Percentiles rank a stretch among this genome's conserved stretches.
Evolutionary conservation across 2,888 invertebrate genomes (phyloP).

Genomic region (Amphipoea lucens): DNA sequence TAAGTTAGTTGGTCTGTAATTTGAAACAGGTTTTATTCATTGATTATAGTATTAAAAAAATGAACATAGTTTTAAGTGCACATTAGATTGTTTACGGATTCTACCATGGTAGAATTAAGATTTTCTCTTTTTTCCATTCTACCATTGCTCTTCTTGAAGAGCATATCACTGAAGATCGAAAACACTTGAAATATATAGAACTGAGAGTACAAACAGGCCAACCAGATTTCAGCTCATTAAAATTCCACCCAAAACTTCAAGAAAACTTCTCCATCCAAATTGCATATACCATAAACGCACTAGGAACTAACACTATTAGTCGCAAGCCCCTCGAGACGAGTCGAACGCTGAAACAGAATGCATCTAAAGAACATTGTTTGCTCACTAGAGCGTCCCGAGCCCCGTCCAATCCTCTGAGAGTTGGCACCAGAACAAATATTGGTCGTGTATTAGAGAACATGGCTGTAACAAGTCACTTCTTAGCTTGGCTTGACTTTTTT

Average conservation of each 20-base stretch:
- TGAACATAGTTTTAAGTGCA: background rate
- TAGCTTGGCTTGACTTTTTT: slow-evolving; percentile 67
- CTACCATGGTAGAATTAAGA: no score
- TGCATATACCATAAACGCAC: slow-evolving; percentile 61
- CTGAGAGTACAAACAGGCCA: background rate
- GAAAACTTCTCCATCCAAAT: slow-evolving; percentile 50
- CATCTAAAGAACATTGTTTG: slow-evolving; percentile 84
- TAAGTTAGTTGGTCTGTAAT: background rate
- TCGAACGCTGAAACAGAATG: slow-evolving; percentile 72
- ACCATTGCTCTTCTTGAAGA: background rate
- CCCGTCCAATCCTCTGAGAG: slow-evolving; percentile 76
- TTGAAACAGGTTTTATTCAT: background rate
- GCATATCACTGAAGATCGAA: background rate
- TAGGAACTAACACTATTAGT: slow-evolving; percentile 74
- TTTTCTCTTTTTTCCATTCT: no score
- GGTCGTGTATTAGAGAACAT: slow-evolving; percentile 83
- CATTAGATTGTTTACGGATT: background rate
- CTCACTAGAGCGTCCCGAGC: slow-evolving; percentile 75
- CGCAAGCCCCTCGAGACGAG: slow-evolving; percentile 68
- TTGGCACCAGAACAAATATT: slow-evolving; percentile 83
- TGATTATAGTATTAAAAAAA: background rate
- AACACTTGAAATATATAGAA: background rate
- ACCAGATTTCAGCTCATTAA: slow-evolving; percentile 13
- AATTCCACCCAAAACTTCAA: slow-evolving; percentile 27
- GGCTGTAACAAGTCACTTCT: slow-evolving; percentile 81